Evolutionary conservation across 2,113 vertebrate genomes (phyloP), one percentile per base, ranked within the genome.

Genomic region (Paraplagusia blochii): DNA sequence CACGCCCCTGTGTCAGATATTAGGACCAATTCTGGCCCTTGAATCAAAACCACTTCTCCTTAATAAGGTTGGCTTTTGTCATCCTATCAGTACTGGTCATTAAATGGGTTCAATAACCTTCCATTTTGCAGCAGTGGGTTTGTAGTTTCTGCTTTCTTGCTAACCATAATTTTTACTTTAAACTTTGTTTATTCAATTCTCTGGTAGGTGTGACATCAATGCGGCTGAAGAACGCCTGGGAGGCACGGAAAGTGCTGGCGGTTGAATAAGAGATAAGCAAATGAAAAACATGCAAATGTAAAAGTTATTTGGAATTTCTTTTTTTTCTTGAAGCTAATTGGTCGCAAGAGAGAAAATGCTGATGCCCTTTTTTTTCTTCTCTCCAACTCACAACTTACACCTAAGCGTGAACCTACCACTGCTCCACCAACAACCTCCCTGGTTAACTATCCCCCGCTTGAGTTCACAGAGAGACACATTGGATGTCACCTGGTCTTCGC

Each of bases 121-220:
- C 6, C 22, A 29, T 29, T 29, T 29, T 29, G 22, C 22, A 29
- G 22, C 22, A 29, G 22, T 29, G 3, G 22, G 22, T 29, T 29
- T 29, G 22, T 2, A 10, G 15, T 75, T 79, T 81, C 69, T 60
- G 76, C 58, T 34, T 67, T 63, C 55, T 76, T 57, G 52, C 63
- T 59, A 65, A 77, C 66, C 12, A 63, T 64, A 69, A 69, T 52
- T 65, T 67, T 67, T 36, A 42, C 77, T 86, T 82, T 77, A 76
- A 84, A 83, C 78, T 34, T 69, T 80, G 76, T 84, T 84, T 83
- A 87, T 85, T 75, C 85, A 87, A 86, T 87, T 88, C 82, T 87
- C 76, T 74, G 53, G 85, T 79, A 84, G 82, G 85, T 86, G 77
- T 84, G 81, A 82, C 82, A 87, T 83, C 80, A 84, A 78, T 66